Evolutionary conservation across 1,140 invertebrate genomes (phyloP), one percentile per base, ranked within the genome.

Genomic region (Caligus rogercresseyi): DNA sequence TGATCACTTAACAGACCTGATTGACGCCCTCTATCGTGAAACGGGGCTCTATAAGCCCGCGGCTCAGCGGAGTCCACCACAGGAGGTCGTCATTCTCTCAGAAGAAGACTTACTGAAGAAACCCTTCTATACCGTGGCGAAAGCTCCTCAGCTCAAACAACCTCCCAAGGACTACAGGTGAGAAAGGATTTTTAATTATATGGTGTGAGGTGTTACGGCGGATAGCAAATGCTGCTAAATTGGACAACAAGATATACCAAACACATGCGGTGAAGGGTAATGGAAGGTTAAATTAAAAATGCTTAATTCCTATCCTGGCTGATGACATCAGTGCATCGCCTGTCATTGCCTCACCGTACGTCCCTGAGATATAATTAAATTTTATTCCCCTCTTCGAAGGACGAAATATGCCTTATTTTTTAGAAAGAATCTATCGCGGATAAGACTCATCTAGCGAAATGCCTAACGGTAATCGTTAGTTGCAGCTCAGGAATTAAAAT

Each of bases 31-130:
- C 31, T 43, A 43, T 43, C 31, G 31, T 11, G 31, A 43, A 43
- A 43, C 31, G 31, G 31, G 31, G 7, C 7, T 43, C n/a, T n/a
- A 43, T 43, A 11, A 13, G 7, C 55, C 16, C 15, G 23, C 16
- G 11, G 4, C 18, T 23, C 16, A 18, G 55, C 13, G 7, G 3
- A 51, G 43, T 51, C 43, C 13, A 54, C 18, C 23, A 13, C 23
- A 13, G 14, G 16, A 21, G 25, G n/a, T 43, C 7, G 31, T 43
- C 7, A 43, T 43, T 11, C 25, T 63, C 16, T 23, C 61, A 2
- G 61, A 63, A 25, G 61, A 58, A 24, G 61, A 63, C 31, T 23
- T 63, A 24, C 52, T 63, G 19, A 53, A 56, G 3, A 63, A 63
- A 26, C 61, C 61, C 13, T 63, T 63, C 25, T 63, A 63, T 26